Percentiles rank a stretch among this genome's conserved stretches.
Evolutionary conservation across 1,140 invertebrate species (phyloP).

Genomic region (Dendrolimus kikuchii): DNA sequence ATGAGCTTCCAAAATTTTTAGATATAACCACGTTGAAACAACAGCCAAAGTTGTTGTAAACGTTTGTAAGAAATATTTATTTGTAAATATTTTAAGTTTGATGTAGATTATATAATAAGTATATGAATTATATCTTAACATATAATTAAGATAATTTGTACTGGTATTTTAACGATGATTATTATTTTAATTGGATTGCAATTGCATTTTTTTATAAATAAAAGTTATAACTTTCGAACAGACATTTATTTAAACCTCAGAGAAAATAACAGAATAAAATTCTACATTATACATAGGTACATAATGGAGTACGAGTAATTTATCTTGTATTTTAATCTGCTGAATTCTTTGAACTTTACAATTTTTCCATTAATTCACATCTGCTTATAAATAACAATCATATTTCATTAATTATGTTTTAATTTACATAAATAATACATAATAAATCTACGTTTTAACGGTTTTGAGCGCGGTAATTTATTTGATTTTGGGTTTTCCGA

Average conservation of each 20-base stretch:
- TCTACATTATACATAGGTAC: slow-evolving; percentile 21
- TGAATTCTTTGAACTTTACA: too few relatives aligned
- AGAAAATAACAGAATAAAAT: slow-evolving; percentile 57
- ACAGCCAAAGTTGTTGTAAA: slow-evolving; percentile 76
- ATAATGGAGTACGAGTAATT: slow-evolving; percentile 5
- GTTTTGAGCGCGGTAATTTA: too few relatives aligned
- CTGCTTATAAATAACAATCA: too few relatives aligned
- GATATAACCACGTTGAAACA: slow-evolving; percentile 77
- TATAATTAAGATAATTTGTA: not conserved
- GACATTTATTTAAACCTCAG: slow-evolving; percentile 68
- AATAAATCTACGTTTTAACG: too few relatives aligned
- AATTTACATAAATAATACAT: too few relatives aligned
- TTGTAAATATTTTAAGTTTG: slow-evolving; percentile 4
- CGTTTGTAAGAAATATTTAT: slow-evolving; percentile 14
- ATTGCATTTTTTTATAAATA: slow-evolving; percentile 20
- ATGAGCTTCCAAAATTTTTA: slow-evolving; percentile 73
- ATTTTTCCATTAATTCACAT: too few relatives aligned
- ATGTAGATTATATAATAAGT: not conserved
- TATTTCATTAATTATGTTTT: too few relatives aligned
- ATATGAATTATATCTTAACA: slow-evolving; percentile 1
- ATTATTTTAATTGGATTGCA: slow-evolving; percentile 6
- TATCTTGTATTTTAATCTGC: too few relatives aligned
- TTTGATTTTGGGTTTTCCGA: too few relatives aligned
- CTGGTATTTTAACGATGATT: not conserved
- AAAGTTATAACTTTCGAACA: slow-evolving; percentile 46